Evolutionary conservation across 1,140 invertebrate species (phyloP), one percentile per base, ranked within the genome.

Genomic region (Eulimnadia texana): DNA sequence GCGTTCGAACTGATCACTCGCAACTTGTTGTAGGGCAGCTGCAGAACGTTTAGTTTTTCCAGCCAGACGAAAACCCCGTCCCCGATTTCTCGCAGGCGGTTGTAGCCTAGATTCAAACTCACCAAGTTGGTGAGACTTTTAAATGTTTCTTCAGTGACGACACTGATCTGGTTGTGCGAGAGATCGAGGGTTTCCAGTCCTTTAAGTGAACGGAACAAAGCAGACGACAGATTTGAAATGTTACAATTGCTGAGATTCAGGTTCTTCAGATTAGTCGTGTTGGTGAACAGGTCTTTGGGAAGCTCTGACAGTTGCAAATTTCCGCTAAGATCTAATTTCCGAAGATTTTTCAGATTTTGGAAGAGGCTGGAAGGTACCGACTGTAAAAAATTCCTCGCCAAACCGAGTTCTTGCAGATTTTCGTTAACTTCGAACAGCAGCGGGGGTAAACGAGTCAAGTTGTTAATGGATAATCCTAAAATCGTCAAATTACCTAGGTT

Each of bases 111-210:
- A 2, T 58, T 60, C 19, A 68, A 25, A 3, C 60, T 25, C 13
- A 58, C 29, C 13, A 68, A 58, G 11, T 64, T 57, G 1, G 20
- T 22, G 13, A 66, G 27, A 27, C 64, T 60, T 42, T 52, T n/a
- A 50, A 69, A 65, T 0, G 64, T 16, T 9, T 55, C 61, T 13
- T 55, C 33, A 3, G 60, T 55, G 10, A 69, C 29, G 22, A 22
- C 51, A 51, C 61, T 13, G 10, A 69, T 27, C 0, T 3, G 10
- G 56, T 69, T 69, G n/a, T 22, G 23, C n/a, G 63, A 63, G 28
- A 69, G 24, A 28, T 64, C 54, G 25, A 64, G 28, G 1, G 16
- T 16, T n/a, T 49, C 56, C 24, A 68, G 27, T 50, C 63, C 63
- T 13, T 20, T 22, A 28, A 65, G 29, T 11, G 50, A 58, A 16